Evolutionary conservation across 53 echinoderm and acorn worm genomes (phyloP).

Genomic region (Paelopatides confundens): DNA sequence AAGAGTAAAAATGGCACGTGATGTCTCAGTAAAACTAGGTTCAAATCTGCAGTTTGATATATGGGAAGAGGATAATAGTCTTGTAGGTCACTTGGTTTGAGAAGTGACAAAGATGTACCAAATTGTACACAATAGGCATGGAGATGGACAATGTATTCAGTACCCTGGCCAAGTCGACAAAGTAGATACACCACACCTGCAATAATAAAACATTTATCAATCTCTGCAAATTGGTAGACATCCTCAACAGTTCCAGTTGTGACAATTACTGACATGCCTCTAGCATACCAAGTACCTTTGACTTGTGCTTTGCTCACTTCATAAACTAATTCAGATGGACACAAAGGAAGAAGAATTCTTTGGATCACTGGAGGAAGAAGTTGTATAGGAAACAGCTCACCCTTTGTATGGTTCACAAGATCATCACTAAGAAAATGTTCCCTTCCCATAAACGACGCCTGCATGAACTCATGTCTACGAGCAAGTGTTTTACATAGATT

Average conservation of each 20-base stretch:
- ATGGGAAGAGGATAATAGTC: constrained; percentile 11
- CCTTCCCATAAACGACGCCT: not conserved
- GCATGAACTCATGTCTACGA: constrained; percentile 26
- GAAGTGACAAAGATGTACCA: not conserved
- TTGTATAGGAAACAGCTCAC: not conserved
- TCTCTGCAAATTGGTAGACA: not conserved
- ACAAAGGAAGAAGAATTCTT: not conserved
- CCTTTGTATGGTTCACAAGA: not conserved
- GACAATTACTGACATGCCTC: constrained; percentile 5
- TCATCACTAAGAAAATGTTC: not conserved
- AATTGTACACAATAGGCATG: constrained; percentile 15
- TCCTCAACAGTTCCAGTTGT: not conserved
- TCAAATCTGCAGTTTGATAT: not conserved
- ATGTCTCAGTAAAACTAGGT: not conserved
- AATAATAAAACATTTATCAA: constrained; percentile 19
- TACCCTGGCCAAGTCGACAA: not conserved
- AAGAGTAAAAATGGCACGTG: not conserved
- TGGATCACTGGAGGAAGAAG: not conserved
- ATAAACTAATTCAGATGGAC: not conserved
- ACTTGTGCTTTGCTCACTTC: constrained; percentile 9
- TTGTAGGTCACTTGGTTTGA: not conserved
- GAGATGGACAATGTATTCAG: not conserved
- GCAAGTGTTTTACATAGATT: constrained; percentile 50
- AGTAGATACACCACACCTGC: not conserved
- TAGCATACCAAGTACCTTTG: constrained; percentile 22